Conservation (phyloP, 2,888 invertebrate species). For the Cepaea hortensis region DNA sequence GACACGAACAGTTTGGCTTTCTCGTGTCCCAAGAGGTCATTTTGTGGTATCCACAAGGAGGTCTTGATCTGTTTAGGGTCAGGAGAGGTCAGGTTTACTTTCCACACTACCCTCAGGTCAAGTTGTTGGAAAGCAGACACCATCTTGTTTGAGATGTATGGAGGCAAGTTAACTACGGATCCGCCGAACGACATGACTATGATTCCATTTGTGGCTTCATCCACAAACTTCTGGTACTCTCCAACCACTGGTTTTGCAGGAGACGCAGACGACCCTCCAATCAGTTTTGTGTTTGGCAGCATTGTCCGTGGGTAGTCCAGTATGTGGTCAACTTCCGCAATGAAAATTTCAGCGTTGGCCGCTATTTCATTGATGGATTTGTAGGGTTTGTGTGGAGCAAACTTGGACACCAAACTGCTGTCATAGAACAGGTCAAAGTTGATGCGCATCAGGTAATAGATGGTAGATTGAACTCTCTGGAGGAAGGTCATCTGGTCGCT, state of each 20-base stretch:
- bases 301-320: slow-evolving; percentile 55
- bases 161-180: slow-evolving; percentile 47
- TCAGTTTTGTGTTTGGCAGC: slow-evolving; percentile 56
- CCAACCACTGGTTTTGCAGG: slow-evolving; percentile 52
- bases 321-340: slow-evolving; percentile 56
- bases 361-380: slow-evolving; percentile 47
- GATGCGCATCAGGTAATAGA: slow-evolving; percentile 15
- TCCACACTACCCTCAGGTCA: slow-evolving; percentile 51
- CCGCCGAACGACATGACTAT: slow-evolving; percentile 60
- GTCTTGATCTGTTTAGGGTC: slow-evolving; percentile 50
- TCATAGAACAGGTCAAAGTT: slow-evolving; percentile 47
- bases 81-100: slow-evolving; percentile 49
- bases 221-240: slow-evolving; percentile 52
- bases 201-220: slow-evolving; percentile 49
- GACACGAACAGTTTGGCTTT: slow-evolving; percentile 59
- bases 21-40: slow-evolving; percentile 60
- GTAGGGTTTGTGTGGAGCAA: slow-evolving; percentile 54
- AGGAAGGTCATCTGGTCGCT: slow-evolving; percentile 47
- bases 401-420: slow-evolving; percentile 47
- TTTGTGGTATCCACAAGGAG: slow-evolving; percentile 60
- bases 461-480: slow-evolving; percentile 41
- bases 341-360: slow-evolving; percentile 47
- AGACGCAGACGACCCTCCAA: slow-evolving; percentile 56
- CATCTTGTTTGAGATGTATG: slow-evolving; percentile 44
- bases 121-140: slow-evolving; percentile 48